These are phyloP conservation scores for Carassius carassius DNA, from an alignment of 2,113 vertebrate genomes.

Conservation along the genomic window DNA sequence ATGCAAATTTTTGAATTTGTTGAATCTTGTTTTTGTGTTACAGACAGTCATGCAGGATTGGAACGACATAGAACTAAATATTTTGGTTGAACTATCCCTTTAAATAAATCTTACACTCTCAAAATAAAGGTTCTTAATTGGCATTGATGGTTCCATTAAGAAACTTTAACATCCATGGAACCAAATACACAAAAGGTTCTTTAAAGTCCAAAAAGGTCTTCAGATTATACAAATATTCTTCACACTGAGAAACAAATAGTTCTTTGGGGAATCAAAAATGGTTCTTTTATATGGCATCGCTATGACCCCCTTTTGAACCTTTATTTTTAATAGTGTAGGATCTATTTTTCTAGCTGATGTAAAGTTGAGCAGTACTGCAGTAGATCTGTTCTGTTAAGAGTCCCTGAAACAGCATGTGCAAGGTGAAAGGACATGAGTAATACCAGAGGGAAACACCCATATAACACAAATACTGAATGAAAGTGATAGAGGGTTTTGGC, in stretches of 20 bases:
- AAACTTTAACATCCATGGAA: no score
- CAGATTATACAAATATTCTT: no score
- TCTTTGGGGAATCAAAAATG: no score
- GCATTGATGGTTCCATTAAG: no score
- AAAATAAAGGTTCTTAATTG: no score
- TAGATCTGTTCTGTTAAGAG: neutral
- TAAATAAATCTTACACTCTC: neutral
- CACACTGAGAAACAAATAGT: no score
- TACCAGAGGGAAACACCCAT: slow-evolving; percentile 40
- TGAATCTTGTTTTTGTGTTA: neutral
- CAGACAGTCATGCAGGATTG: no score
- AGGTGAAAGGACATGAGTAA: slow-evolving; percentile 56
- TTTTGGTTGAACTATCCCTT: neutral
- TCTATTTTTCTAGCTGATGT: neutral
- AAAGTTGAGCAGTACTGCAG: neutral
- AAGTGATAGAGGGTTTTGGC: slow-evolving; percentile 29
- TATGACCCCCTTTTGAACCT: no score
- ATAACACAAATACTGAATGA: slow-evolving; percentile 43
- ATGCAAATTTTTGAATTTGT: neutral
- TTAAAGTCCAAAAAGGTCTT: no score
- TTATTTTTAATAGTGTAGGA: neutral
- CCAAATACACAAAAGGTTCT: no score
- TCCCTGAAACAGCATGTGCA: neutral
- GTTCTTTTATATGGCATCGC: no score
- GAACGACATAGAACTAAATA: neutral